A percentile compares a stretch with the other conserved stretches of the same genome.
phyloP scores from a whole-genome alignment of 35 echinoderm and acorn worm species.

The Lytechinus variegatus region DNA sequence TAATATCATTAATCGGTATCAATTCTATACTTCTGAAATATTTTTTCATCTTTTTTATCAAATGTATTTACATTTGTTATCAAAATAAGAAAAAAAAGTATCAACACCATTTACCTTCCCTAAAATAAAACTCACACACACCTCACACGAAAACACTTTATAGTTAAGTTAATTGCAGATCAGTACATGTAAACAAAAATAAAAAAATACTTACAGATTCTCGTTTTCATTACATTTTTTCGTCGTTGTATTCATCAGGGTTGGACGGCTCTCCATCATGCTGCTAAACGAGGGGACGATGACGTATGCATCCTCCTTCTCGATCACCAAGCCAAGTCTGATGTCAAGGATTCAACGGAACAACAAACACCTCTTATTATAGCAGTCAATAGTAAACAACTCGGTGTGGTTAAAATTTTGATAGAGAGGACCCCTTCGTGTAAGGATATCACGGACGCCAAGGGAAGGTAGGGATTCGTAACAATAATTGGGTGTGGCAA shows the following conservation, averaged over 20 bases:
- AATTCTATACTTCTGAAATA: too few relatives aligned
- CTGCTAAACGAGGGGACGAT: slow-evolving; percentile 50
- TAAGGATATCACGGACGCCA: background rate
- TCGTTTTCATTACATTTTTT: background rate
- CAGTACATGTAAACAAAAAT: too few relatives aligned
- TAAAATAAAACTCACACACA: too few relatives aligned
- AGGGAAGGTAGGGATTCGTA: background rate
- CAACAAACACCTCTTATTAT: slow-evolving; percentile 1
- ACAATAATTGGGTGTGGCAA: background rate
- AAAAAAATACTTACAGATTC: too few relatives aligned
- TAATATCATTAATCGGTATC: too few relatives aligned
- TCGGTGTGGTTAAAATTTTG: background rate
- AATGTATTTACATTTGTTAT: too few relatives aligned
- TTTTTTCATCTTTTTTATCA: too few relatives aligned
- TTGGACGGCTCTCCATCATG: slow-evolving; percentile 68
- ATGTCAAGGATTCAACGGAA: too few relatives aligned
- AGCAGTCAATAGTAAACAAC: background rate
- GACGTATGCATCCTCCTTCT: slow-evolving; percentile 46
- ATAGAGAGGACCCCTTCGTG: background rate
- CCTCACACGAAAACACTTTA: too few relatives aligned
- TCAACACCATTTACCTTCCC: too few relatives aligned
- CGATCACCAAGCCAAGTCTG: slow-evolving; percentile 27
- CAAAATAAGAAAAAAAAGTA: too few relatives aligned
- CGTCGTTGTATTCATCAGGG: background rate
- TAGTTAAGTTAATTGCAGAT: too few relatives aligned